Evolutionary conservation across 2,888 invertebrate genomes (phyloP), one percentile per base, ranked within the genome.

Genomic region (Panzeria rudis): DNA sequence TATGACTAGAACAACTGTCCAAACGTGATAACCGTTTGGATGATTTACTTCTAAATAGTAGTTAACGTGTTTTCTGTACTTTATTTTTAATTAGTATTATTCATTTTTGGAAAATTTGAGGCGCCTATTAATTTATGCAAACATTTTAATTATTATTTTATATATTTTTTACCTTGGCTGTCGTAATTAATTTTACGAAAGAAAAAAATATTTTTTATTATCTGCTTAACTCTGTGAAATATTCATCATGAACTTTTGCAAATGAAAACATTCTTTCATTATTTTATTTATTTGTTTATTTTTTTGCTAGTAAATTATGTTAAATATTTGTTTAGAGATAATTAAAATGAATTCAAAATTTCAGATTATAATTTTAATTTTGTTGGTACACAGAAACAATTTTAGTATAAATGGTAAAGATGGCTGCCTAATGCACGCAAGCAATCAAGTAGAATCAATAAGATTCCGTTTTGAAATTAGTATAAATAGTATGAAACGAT

Each of bases 51-150:
- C 8, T 20, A 15, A 15, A 13, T 15, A 44, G 13, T 47, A 29
- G 29, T 2, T 72, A 47, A n/a, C 23, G 44, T 61, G 44, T 71
- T 54, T 41, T 17, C 32, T 20, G 23, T 15, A 13, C 25, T 13
- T 71, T n/a, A 11, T 56, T 17, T 11, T 56, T n/a, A 32, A 13
- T 38, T 13, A 23, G 15, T 50, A 73, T 35, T 50, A 35, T 32
- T 32, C 7, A 13, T 38, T 11, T n/a, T 44, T 44, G 15, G 11
- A 15, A 44, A 44, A 5, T 15, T 44, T 15, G 2, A 64, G 62
- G 72, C 72, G 79, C 72, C 80, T 47, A 3, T 13, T 38, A 29
- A 25, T 13, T 73, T 80, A 56, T 56, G 64, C 72, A 23, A 72
- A 44, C 47, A 38, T 56, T 3, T 38, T 6, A 25, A 64, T 56